Conservation (phyloP, 2,888 invertebrate species). For the Eumerus sabulonum region DNA sequence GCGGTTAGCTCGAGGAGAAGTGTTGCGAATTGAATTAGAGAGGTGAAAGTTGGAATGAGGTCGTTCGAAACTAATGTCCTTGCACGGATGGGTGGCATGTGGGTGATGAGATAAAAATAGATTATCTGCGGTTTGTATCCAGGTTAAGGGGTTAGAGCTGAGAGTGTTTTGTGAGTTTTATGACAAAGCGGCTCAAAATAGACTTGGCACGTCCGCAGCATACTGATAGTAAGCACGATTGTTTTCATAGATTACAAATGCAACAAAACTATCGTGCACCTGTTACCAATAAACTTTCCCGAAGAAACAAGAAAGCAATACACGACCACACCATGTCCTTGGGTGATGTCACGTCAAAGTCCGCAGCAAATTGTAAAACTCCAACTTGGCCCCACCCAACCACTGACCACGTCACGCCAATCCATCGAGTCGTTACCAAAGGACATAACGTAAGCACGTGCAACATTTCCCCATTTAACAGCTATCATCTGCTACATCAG, state of each 20-base stretch:
- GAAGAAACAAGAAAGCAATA: not conserved
- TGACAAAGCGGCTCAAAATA: too few species aligned
- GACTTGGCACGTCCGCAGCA: too few species aligned
- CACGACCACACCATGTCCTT: not conserved
- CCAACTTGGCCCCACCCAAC: slow-evolving; percentile 13
- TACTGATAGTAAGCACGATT: too few species aligned
- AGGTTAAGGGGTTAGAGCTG: not conserved
- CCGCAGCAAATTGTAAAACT: slow-evolving; percentile 54
- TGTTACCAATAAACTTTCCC: slow-evolving; percentile 40
- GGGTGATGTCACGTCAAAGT: slow-evolving; percentile 50
- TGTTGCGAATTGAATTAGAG: slow-evolving; percentile 62
- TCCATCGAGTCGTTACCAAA: slow-evolving; percentile 1
- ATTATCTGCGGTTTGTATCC: not conserved
- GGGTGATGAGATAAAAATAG: not conserved
- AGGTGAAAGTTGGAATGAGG: slow-evolving; percentile 58
- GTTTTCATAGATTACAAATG: too few species aligned
- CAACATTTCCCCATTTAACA: slow-evolving; percentile 65
- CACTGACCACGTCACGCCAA: slow-evolving; percentile 27
- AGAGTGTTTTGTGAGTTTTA: too few species aligned
- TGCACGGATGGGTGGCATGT: too few species aligned
- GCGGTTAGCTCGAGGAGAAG: slow-evolving; percentile 49
- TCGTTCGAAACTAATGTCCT: too few species aligned
- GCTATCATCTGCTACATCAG: slow-evolving; percentile 69
- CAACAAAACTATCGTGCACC: slow-evolving; percentile 33
- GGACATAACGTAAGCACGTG: slow-evolving; percentile 63